Base-by-base conservation (phyloP, 1,140 invertebrate genomes). In the Phymastichus coffea region DNA sequence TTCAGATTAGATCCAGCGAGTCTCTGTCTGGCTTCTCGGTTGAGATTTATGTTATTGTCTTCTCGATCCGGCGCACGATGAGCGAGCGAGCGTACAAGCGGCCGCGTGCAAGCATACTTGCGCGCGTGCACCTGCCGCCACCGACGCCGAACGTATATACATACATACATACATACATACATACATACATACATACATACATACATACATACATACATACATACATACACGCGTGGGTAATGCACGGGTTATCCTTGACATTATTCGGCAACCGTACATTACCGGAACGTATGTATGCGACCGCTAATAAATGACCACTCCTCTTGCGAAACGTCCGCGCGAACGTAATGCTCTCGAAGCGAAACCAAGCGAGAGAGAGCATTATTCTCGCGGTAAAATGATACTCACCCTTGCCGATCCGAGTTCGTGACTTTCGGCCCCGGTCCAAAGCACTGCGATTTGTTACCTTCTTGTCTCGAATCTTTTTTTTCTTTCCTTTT, bases 181-280 rank as follows among this genome's bases (percentile, higher is more conserved):
- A n/a, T n/a, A n/a, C n/a, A n/a, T n/a, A n/a, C n/a, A n/a, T n/a
- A n/a, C n/a, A n/a, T n/a, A n/a, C n/a, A n/a, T n/a, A n/a, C n/a
- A n/a, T n/a, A n/a, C n/a, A n/a, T n/a, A n/a, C n/a, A n/a, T n/a
- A n/a, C n/a, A n/a, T n/a, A n/a, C n/a, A n/a, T 10, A 4, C 20
- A 52, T 52, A 52, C 28, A 49, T 22, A 30, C 41, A 15, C 23
- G 23, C 68, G 59, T 22, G 54, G 47, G 65, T 65, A 72, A 71
- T 70, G 64, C 67, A 71, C 71, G 66, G 54, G 71, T 74, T 73
- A 74, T 72, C 73, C 74, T 76, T 77, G 75, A 74, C 73, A 75
- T 75, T 75, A 73, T 75, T 74, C 62, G 66, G 63, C 61, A 62
- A 68, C 64, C 66, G 66, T 67, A 63, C 68, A 59, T 71, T 74